These are phyloP conservation scores for Conomelus anceps DNA, from an alignment of 2,888 invertebrate genomes.

Conservation along the genomic window DNA sequence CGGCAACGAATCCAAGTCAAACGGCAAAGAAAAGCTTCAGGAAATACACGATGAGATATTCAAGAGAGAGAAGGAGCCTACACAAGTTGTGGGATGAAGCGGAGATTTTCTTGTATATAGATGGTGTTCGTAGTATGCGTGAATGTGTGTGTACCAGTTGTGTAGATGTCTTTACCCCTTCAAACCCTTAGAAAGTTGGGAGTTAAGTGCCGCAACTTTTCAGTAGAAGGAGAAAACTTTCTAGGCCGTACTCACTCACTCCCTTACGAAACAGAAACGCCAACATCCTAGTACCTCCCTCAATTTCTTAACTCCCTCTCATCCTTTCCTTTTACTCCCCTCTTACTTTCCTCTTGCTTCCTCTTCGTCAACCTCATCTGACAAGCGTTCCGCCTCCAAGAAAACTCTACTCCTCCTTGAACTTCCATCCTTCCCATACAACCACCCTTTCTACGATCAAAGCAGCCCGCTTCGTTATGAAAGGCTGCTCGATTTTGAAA, in stretches of 20 bases:
- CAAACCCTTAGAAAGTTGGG: neutral
- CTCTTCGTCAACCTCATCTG: neutral
- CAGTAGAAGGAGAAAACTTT: neutral
- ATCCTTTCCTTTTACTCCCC: neutral
- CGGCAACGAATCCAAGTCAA: neutral
- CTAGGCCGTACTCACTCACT: neutral
- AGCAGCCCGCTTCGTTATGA: neutral
- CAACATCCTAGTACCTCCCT: neutral
- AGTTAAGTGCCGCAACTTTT: neutral
- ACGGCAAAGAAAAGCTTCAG: neutral
- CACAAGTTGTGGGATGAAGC: neutral
- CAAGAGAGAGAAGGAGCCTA: neutral
- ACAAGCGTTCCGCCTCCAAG: neutral
- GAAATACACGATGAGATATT: neutral
- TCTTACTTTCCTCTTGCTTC: neutral
- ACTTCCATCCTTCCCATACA: neutral
- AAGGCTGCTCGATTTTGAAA: neutral
- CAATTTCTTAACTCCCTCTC: neutral
- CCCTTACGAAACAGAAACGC: neutral
- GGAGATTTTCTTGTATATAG: neutral
- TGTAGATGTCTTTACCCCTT: neutral
- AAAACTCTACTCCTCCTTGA: neutral
- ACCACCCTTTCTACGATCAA: neutral
- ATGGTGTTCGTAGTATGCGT: neutral
- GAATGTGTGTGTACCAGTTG: neutral